Conservation (phyloP, 2,797 vertebrate genomes). For the Hemitrygon akajei region DNA sequence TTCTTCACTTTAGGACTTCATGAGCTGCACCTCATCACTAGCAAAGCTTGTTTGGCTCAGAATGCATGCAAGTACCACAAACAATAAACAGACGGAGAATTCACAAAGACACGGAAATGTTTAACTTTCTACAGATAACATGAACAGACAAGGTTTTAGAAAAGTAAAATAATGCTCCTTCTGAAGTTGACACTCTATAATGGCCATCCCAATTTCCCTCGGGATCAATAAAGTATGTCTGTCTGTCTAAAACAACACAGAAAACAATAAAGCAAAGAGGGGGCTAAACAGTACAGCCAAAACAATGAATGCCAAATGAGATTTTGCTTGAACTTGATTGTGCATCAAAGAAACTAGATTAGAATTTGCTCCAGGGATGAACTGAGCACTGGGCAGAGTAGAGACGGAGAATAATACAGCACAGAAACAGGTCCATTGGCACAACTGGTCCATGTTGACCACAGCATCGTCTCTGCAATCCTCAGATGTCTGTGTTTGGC, state of each 20-base stretch:
- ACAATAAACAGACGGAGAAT: neutral
- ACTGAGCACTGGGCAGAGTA: neutral
- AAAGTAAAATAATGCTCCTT: neutral
- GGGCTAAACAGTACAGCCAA: neutral
- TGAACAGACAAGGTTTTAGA: neutral
- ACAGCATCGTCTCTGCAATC: too few relatives aligned
- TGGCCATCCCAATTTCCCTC: too few relatives aligned
- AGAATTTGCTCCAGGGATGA: neutral
- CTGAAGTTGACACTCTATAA: neutral
- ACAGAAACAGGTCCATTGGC: too few relatives aligned
- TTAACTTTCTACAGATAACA: neutral
- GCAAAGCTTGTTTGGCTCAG: too few relatives aligned
- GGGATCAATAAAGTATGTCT: too few relatives aligned
- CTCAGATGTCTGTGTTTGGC: too few relatives aligned
- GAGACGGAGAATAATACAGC: too few relatives aligned
- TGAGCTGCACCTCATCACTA: too few relatives aligned
- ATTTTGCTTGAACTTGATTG: neutral
- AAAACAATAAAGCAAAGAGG: neutral
- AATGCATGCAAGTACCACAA: too few relatives aligned
- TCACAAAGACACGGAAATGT: neutral
- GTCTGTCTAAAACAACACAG: too few relatives aligned
- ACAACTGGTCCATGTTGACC: too few relatives aligned
- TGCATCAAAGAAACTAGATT: neutral
- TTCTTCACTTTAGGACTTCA: too few relatives aligned
- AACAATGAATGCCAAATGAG: neutral